Evolutionary conservation across 2,888 invertebrate genomes (phyloP).

Genomic region (Cylindroiulus punctatus): DNA sequence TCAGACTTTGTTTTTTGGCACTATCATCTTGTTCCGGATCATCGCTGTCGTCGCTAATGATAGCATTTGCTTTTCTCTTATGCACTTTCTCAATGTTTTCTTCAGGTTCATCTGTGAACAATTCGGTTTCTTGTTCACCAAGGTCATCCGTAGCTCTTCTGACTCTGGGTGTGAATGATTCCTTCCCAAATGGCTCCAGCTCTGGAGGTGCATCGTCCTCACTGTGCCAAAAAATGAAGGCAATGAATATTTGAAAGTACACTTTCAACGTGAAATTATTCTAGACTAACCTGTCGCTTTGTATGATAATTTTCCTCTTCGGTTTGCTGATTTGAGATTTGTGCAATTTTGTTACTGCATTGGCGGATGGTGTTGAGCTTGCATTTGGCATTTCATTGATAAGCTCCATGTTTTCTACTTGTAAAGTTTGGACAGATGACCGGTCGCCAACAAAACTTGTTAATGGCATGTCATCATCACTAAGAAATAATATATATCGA

Average conservation of each 20-base stretch:
- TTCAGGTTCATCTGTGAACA: conserved; percentile 16
- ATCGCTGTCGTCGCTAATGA: conserved; percentile 39
- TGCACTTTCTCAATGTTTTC: neutral
- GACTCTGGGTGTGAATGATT: neutral
- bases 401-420: neutral
- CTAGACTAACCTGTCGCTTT: neutral
- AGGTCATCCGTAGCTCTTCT: neutral
- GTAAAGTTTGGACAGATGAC: neutral
- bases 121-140: neutral
- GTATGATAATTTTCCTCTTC: neutral
- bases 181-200: neutral
- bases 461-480: neutral
- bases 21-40: conserved; percentile 42
- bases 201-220: neutral
- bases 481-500: neutral
- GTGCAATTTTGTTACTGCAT: neutral
- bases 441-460: neutral
- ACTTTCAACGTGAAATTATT: neutral
- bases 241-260: neutral
- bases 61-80: conserved; percentile 30
- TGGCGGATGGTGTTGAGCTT: neutral
- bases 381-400: neutral
- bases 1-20: neutral
- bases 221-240: neutral
- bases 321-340: neutral